phyloP scores from a whole-genome alignment of 2,113 vertebrate genomes.

The Campylorhamphus procurvoides region DNA sequence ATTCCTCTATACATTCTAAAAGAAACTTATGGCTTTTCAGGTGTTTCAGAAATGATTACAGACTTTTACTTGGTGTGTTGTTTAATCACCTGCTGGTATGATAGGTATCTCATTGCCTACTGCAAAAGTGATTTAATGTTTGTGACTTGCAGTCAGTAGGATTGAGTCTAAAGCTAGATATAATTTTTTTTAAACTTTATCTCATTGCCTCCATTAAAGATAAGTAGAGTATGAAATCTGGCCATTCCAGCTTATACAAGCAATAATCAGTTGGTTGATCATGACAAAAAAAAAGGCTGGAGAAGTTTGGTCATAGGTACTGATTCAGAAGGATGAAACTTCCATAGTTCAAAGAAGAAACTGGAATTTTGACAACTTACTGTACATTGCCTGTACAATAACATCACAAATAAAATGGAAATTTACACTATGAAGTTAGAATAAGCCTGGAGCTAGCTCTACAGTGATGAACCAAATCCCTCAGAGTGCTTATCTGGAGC shows the following conservation, averaged over 20 bases:
- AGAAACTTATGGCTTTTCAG: not conserved
- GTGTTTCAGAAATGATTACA: not conserved
- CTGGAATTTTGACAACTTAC: not conserved
- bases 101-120: not conserved
- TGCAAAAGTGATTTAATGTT: not conserved
- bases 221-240: not conserved
- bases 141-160: not conserved
- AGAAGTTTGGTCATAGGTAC: not conserved
- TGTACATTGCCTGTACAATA: not conserved
- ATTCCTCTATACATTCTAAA: not conserved
- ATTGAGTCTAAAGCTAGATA: not conserved
- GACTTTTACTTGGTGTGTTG: not conserved
- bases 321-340: not conserved
- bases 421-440: not conserved
- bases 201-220: not conserved
- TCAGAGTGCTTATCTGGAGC: not conserved
- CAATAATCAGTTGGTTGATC: not conserved
- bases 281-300: not conserved
- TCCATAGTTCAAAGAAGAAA: not conserved
- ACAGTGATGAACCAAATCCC: not conserved
- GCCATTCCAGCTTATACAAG: not conserved
- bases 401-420: not conserved
- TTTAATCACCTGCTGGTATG: not conserved
- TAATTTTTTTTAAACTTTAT: not conserved
- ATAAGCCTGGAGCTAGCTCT: not conserved